Conservation (phyloP, 2,797 vertebrate species). For the Dermochelys coriacea region DNA sequence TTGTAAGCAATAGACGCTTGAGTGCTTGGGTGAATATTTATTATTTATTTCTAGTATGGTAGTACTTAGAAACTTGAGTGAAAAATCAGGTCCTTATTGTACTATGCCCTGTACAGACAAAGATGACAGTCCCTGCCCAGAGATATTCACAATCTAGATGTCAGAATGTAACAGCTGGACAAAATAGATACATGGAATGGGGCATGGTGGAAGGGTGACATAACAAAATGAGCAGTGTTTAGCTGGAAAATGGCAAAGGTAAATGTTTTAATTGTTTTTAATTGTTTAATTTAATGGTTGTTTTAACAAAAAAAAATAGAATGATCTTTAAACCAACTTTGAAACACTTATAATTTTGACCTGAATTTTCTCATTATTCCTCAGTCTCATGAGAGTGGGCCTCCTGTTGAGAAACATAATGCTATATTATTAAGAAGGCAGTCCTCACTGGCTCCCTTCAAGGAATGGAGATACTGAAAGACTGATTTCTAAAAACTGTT, state of each 20-base stretch:
- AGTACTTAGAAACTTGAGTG: neutral
- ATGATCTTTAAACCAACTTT: neutral
- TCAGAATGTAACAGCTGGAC: neutral
- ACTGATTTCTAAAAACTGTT: neutral
- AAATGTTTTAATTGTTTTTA: neutral
- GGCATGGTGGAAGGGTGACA: neutral
- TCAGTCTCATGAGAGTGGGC: neutral
- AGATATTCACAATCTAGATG: rapidly evolving
- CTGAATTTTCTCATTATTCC: neutral
- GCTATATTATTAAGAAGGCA: neutral
- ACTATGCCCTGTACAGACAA: neutral
- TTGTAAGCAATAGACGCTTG: neutral
- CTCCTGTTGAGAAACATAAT: neutral
- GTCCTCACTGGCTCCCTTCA: neutral
- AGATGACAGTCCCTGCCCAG: neutral
- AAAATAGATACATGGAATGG: neutral
- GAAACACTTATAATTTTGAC: neutral
- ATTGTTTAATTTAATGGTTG: neutral
- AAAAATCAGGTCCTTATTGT: neutral
- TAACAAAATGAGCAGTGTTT: no score
- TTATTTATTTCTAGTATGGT: neutral
- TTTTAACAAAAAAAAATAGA: neutral
- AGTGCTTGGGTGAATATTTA: neutral
- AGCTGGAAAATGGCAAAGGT: neutral
- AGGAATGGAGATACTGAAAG: neutral